Base-by-base conservation (phyloP, 2,113 vertebrate species). In the Bolborhynchus lineola region DNA sequence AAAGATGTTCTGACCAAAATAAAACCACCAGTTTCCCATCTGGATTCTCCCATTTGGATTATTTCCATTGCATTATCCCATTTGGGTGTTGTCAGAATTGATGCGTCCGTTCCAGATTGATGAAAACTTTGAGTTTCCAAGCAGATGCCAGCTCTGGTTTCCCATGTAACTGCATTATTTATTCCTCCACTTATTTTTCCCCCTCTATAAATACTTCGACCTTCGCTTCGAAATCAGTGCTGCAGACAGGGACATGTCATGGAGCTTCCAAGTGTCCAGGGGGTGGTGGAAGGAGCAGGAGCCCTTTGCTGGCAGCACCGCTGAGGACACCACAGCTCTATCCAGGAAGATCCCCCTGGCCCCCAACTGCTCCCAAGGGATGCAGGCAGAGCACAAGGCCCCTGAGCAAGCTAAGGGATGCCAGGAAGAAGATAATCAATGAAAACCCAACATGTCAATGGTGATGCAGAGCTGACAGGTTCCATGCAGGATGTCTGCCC, bases 401-500 rank as follows among this genome's bases (percentile, higher is more conserved):
- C 29, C 59, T 14, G 4, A 55, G 46, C 7, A 53, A 55, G n/a
- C n/a, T 10, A 4, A 15, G 21, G 47, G 41, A 31, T 28, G 28
- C 35, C 19, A 5, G 25, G 41, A 57, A 26, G 78, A 37, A 68
- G 80, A n/a, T 46, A 68, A 13, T 11, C 71, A 16, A 57, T 2
- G 37, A 18, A 46, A 91, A 68, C 4, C 26, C 83, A 74, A 5
- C 0, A 2, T 16, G 60, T 12, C 4, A 19, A n/a, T 35, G 53
- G 37, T 1, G 52, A 74, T 39, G 41, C 41, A 3, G 7, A 0
- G 1, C 33, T 0, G 6, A 16, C 0, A 2, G 49, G 63, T 6
- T 41, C 42, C 41, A 11, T 2, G 1, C 9, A 44, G 67, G 47
- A 42, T 24, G 17, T 11, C 17, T 39, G 25, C 46, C 57, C 70